phyloP scores from a whole-genome alignment of 2,797 vertebrate species.

The Rhynchotus rufescens region DNA sequence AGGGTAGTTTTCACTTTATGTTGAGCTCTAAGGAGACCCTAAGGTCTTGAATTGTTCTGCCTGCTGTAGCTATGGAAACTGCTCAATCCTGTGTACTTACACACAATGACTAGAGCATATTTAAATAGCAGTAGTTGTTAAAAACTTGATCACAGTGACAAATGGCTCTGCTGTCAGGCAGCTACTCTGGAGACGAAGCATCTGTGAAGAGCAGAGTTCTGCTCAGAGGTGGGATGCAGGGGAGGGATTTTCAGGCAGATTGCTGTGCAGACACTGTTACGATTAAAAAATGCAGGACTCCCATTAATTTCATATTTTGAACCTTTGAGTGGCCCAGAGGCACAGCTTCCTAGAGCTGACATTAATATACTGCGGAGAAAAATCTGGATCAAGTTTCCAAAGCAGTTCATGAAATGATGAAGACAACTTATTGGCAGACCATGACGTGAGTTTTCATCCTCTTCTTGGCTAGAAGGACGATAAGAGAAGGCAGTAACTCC shows the following conservation, averaged over 20 bases:
- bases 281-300: neutral
- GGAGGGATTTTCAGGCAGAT: neutral
- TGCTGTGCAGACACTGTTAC: neutral
- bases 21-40: neutral
- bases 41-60: neutral
- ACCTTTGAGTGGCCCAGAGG: neutral
- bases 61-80: neutral
- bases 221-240: neutral
- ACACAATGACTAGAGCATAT: neutral
- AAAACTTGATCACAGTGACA: neutral
- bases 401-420: neutral
- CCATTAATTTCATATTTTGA: neutral
- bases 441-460: neutral
- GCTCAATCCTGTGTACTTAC: accelerated
- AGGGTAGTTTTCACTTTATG: neutral
- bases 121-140: neutral
- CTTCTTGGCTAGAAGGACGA: neutral
- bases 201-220: neutral
- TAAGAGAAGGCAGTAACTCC: too few species aligned
- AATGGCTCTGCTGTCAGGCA: neutral
- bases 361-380: neutral
- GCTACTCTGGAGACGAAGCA: neutral
- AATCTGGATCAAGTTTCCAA: neutral
- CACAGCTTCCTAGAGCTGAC: neutral
- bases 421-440: neutral